Conservation (phyloP, 2,113 vertebrate genomes). For the Passer montanus region DNA sequence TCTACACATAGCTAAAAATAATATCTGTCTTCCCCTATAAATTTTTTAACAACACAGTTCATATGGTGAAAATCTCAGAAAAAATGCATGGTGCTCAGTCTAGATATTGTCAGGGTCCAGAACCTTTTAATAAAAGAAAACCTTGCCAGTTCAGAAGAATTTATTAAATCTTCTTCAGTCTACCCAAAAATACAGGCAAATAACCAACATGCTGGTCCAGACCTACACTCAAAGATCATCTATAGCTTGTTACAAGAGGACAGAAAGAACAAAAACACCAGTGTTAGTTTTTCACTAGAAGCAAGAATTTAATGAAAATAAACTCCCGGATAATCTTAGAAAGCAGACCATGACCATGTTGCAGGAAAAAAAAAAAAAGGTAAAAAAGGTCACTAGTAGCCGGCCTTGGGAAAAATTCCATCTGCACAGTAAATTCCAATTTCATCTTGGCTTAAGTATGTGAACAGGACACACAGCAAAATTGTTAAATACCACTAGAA, state of each 20-base stretch:
- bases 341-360: neutral
- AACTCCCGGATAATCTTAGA: conserved; percentile 21
- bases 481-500: neutral
- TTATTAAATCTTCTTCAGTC: neutral
- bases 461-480: neutral
- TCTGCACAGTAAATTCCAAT: neutral
- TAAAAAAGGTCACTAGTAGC: conserved; percentile 9
- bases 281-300: neutral
- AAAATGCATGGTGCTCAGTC: neutral
- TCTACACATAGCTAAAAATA: neutral
- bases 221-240: neutral
- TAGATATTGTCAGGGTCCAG: neutral
- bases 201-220: neutral
- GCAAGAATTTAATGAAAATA: neutral
- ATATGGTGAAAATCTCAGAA: neutral
- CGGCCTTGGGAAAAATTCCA: conserved; percentile 1
- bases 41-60: neutral
- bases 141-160: neutral
- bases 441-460: neutral
- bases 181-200: neutral
- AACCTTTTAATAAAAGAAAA: neutral
- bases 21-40: neutral
- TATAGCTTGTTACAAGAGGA: neutral
- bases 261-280: neutral
- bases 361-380: neutral